A percentile compares a stretch with the other conserved stretches of the same genome.
These are phyloP conservation scores for Beris morrisii DNA, from an alignment of 2,888 invertebrate genomes.

Conservation along the genomic window DNA sequence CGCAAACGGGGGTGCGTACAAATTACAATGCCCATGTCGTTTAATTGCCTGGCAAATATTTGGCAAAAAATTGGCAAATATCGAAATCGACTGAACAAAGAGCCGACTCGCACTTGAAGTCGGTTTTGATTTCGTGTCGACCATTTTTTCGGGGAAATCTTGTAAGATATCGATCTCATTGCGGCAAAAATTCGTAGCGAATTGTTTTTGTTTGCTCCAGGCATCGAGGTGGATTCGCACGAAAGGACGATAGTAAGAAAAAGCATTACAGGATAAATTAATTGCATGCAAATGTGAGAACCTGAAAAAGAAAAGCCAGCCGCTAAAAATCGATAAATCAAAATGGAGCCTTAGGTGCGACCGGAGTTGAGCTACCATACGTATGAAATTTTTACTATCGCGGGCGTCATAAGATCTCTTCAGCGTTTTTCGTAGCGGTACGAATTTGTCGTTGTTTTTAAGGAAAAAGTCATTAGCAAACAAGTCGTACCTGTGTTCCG, in stretches of 20 bases:
- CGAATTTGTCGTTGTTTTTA: too few relatives aligned
- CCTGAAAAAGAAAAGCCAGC: slow-evolving; percentile 1
- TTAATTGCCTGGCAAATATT: slow-evolving; percentile 3
- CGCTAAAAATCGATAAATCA: slow-evolving; percentile 51
- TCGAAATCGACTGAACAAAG: not conserved
- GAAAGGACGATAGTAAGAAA: slow-evolving; percentile 5
- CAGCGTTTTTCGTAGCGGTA: not conserved
- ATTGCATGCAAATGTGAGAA: slow-evolving; percentile 7
- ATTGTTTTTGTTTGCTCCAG: not conserved
- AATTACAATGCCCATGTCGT: not conserved
- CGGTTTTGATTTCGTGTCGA: slow-evolving; percentile 1
- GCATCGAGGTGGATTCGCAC: not conserved
- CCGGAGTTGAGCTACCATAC: too few relatives aligned
- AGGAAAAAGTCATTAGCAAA: too few relatives aligned
- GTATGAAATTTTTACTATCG: too few relatives aligned
- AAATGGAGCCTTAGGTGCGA: slow-evolving; percentile 49
- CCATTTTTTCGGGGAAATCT: slow-evolving; percentile 24
- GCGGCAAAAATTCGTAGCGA: slow-evolving; percentile 27
- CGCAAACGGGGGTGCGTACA: slow-evolving; percentile 3
- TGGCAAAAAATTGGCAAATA: not conserved
- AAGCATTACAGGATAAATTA: slow-evolving; percentile 13
- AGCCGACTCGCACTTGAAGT: not conserved
- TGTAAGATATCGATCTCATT: slow-evolving; percentile 37
- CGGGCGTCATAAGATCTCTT: too few relatives aligned
- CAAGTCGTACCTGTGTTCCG: slow-evolving; percentile 53